Evolutionary conservation across 2,888 invertebrate species (phyloP).

Genomic region (Thereva unica): DNA sequence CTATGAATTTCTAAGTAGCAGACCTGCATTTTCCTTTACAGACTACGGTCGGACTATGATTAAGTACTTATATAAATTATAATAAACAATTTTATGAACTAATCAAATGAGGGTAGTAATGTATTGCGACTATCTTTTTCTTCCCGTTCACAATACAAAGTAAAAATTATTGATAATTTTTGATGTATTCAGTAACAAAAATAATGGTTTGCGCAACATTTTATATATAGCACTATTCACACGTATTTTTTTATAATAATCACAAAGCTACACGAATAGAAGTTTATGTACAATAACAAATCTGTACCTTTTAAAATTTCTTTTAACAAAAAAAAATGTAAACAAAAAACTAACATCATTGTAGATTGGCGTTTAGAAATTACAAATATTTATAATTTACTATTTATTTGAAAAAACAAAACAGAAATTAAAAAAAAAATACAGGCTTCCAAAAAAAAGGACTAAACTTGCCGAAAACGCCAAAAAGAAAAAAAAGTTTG

Average conservation of each 20-base stretch:
- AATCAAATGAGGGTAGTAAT: no score
- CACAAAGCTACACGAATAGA: not conserved
- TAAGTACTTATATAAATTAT: no score
- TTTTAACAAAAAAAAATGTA: not conserved
- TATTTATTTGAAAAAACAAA: not conserved
- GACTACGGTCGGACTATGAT: no score
- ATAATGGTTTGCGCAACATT: slow-evolving; percentile 24
- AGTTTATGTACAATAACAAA: not conserved
- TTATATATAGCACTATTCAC: slow-evolving; percentile 17
- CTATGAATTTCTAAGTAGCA: no score
- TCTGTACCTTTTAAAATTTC: not conserved
- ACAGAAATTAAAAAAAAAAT: slow-evolving; percentile 2
- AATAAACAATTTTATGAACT: no score
- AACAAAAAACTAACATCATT: slow-evolving; percentile 24
- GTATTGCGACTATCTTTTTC: no score
- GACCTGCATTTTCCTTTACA: no score
- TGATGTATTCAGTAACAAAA: slow-evolving; percentile 1
- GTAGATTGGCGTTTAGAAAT: slow-evolving; percentile 32
- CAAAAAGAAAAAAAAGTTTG: slow-evolving; percentile 39
- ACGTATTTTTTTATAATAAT: not conserved
- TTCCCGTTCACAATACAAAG: not conserved
- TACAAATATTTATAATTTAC: slow-evolving; percentile 9
- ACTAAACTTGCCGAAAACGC: slow-evolving; percentile 40
- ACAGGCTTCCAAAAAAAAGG: slow-evolving; percentile 1
- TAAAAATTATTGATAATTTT: not conserved